These are phyloP conservation scores for Micromys minutus DNA, from an alignment of 2,113 vertebrate species.

Conservation along the genomic window DNA sequence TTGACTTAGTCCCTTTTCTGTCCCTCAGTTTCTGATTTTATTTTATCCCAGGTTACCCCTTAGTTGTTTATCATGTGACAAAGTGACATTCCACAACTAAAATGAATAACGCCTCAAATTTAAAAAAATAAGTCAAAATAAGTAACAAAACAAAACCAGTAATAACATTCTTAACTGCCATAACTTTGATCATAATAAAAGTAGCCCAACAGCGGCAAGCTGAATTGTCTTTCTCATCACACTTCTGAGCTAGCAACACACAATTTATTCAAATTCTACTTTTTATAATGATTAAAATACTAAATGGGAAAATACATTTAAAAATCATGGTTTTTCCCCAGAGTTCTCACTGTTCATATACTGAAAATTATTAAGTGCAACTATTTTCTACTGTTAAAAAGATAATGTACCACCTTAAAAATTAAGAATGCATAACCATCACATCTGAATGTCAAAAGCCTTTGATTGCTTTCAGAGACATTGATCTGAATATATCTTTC, in stretches of 20 bases:
- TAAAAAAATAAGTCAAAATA: neutral
- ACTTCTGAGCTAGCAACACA: neutral
- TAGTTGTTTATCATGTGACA: neutral
- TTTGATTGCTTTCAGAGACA: neutral
- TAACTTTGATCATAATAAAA: neutral
- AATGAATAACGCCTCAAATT: neutral
- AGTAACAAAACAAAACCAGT: neutral
- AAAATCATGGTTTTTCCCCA: neutral
- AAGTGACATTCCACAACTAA: neutral
- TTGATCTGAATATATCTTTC: neutral
- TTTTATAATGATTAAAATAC: neutral
- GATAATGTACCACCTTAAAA: neutral
- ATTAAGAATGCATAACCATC: neutral
- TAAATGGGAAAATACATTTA: neutral
- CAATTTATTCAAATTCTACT: neutral
- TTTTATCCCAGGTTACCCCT: rapidly evolving
- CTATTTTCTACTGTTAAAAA: slow-evolving; percentile 10
- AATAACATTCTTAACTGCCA: neutral
- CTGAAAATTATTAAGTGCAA: neutral
- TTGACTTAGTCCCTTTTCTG: neutral
- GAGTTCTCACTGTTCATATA: neutral
- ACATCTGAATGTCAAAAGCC: slow-evolving; percentile 10
- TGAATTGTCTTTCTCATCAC: neutral
- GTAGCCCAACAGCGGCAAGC: too few relatives aligned
- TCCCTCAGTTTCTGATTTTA: neutral